phyloP scores from a whole-genome alignment of 1,140 invertebrate species.

The Drosophila parabipectinata region DNA sequence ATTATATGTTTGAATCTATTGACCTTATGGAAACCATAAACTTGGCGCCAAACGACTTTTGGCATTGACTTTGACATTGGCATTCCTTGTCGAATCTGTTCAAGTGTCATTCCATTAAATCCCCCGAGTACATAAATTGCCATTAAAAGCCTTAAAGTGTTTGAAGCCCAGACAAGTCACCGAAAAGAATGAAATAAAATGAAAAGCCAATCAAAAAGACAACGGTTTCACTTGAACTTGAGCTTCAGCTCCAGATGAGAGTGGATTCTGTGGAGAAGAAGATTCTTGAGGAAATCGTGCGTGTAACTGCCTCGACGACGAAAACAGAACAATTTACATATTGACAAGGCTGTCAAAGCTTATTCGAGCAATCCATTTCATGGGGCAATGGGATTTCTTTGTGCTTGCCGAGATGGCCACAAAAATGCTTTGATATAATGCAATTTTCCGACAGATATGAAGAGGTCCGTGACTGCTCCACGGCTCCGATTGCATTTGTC shows the following conservation, averaged over 20 bases:
- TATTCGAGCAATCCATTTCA: conserved; percentile 53
- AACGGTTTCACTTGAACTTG: conserved; percentile 72
- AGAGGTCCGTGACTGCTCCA: conserved; percentile 17
- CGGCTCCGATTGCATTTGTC: conserved; percentile 74
- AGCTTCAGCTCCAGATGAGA: conserved; percentile 41
- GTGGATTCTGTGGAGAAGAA: neutral
- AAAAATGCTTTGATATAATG: conserved; percentile 79
- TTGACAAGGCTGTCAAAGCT: conserved; percentile 75
- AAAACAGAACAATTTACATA: conserved; percentile 70
- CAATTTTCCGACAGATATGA: conserved; percentile 62
- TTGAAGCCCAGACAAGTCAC: conserved; percentile 28
- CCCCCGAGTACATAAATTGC: conserved; percentile 35
- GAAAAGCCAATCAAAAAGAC: conserved; percentile 58
- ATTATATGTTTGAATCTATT: no score
- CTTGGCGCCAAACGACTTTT: conserved; percentile 8
- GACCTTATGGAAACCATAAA: neutral
- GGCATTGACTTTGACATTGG: conserved; percentile 60
- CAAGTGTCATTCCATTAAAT: conserved; percentile 38
- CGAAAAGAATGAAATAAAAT: conserved; percentile 38
- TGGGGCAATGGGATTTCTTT: conserved; percentile 38
- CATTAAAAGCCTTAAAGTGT: conserved; percentile 73
- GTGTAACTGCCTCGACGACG: conserved; percentile 52
- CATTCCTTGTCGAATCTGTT: conserved; percentile 37
- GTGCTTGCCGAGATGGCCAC: conserved; percentile 67
- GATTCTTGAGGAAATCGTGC: conserved; percentile 64